Evolutionary conservation across 2,888 invertebrate species (phyloP).

Genomic region (Allolobophora icterica): DNA sequence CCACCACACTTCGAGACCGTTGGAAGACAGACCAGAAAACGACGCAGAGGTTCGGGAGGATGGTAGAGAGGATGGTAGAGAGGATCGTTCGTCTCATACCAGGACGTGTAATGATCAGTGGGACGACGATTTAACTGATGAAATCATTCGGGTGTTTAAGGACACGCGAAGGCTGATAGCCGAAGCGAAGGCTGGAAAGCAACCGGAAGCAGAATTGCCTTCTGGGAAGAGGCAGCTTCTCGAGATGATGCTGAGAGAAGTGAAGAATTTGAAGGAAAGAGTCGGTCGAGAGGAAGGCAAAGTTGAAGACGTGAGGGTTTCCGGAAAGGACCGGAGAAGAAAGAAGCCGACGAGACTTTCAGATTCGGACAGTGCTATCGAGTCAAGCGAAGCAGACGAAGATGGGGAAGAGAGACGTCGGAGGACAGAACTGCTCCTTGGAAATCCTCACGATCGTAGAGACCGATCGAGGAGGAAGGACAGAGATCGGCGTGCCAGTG

Average conservation of each 20-base stretch:
- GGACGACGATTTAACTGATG: not conserved
- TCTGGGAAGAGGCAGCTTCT: conserved; percentile 5
- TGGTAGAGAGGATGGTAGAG: not conserved
- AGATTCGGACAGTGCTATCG: not conserved
- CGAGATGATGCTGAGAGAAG: conserved; percentile 3
- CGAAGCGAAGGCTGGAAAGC: not conserved
- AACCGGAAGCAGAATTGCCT: not conserved
- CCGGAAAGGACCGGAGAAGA: not conserved
- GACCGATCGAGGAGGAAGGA: not conserved
- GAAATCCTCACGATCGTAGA: not conserved
- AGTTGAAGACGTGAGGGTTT: not conserved
- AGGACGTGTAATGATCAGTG: not conserved
- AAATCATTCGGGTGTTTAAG: not conserved
- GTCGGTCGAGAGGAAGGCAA: not conserved
- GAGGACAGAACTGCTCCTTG: not conserved
- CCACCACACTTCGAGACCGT: not conserved
- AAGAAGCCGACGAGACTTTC: not conserved
- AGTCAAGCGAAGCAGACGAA: not conserved
- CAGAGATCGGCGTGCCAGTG: not conserved
- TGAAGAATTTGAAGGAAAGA: not conserved
- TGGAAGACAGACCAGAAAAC: not conserved
- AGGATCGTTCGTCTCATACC: not conserved
- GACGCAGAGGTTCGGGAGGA: not conserved
- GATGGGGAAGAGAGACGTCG: not conserved
- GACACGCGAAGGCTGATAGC: not conserved